A percentile compares a stretch with the other conserved stretches of the same genome.
These are phyloP conservation scores for Stenurella melanura DNA, from an alignment of 2,888 invertebrate species.

Conservation along the genomic window DNA sequence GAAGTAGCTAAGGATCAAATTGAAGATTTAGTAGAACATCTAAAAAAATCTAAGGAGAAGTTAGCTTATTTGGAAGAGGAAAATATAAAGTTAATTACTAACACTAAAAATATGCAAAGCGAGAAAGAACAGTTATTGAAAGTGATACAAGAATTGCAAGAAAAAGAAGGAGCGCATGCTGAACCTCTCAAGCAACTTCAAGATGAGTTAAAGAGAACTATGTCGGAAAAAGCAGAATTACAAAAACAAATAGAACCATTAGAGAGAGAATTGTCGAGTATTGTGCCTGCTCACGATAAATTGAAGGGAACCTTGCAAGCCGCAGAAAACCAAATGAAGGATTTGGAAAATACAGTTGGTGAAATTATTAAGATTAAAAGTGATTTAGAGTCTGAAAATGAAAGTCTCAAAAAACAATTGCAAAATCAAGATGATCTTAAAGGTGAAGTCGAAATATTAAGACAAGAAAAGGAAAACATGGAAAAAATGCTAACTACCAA, in stretches of 20 bases:
- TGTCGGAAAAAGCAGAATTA: background rate
- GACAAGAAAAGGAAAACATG: conserved; percentile 60
- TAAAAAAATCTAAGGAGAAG: conserved; percentile 54
- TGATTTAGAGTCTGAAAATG: conserved; percentile 19
- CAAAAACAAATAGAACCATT: conserved; percentile 14
- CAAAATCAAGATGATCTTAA: conserved; percentile 13
- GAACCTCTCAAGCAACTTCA: background rate
- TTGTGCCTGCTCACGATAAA: background rate
- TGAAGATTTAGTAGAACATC: conserved; percentile 63
- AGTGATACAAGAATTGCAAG: conserved; percentile 30
- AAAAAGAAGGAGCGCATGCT: background rate
- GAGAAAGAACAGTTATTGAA: conserved; percentile 23
- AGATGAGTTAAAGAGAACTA: background rate
- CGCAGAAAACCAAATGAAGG: conserved; percentile 47
- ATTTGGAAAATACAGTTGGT: conserved; percentile 44
- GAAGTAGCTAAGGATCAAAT: conserved; percentile 69
- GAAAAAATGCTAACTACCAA: conserved; percentile 57
- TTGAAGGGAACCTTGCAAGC: conserved; percentile 26
- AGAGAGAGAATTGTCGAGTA: conserved; percentile 15
- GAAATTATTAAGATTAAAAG: conserved; percentile 21
- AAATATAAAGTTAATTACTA: conserved; percentile 27
- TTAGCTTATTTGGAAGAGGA: conserved; percentile 39
- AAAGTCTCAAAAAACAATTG: conserved; percentile 10
- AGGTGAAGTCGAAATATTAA: conserved; percentile 37
- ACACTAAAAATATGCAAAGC: conserved; percentile 4